Base-by-base conservation (phyloP, 2,797 vertebrate species). In the Paguma larvata region DNA sequence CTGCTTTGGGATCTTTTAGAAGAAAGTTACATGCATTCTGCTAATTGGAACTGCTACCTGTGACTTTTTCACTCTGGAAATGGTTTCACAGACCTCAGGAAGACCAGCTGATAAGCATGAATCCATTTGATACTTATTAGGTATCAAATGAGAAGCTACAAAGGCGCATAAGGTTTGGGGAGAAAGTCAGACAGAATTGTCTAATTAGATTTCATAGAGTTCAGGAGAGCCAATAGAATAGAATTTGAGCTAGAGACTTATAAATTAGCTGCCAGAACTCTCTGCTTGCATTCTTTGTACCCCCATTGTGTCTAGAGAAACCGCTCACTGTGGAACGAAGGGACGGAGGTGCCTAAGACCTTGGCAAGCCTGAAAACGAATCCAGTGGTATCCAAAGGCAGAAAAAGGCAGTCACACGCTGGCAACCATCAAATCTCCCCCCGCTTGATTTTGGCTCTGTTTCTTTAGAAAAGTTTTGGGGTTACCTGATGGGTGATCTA, bases 181-280 rank as follows among this genome's bases (percentile, higher is more conserved):
- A 73, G 48, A 80, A 87, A 91, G 90, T 73, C 90, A 85, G 78
- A 94, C 41, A 56, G 56, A 85, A 83, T 68, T 79, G n/a, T 78
- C 92, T 94, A 94, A 96, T 93, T 93, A 72, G 85, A 88, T 67
- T 85, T 86, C 65, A 73, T 8, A 85, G 72, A 90, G 91, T 77
- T 93, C 68, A 94, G 62, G 34, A 96, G 73, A 94, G 12, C 30
- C 87, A 78, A 53, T 2, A 59, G n/a, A 51, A 44, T 38, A 73
- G 78, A 92, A 95, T 89, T 92, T 73, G 91, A 93, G 88, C 34
- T 11, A 72, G 41, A 88, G 41, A 62, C 85, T 94, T 94, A 88
- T 34, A 27, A 89, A 90, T 88, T 53, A 96, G 67, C 62, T 85
- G 56, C 56, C 89, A 93, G 87, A 88, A 84, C 72, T 62, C 78